A percentile compares a stretch with the other conserved stretches of the same genome.
phyloP scores from a whole-genome alignment of 2,797 vertebrate genomes.

The Lepus oiostolus region DNA sequence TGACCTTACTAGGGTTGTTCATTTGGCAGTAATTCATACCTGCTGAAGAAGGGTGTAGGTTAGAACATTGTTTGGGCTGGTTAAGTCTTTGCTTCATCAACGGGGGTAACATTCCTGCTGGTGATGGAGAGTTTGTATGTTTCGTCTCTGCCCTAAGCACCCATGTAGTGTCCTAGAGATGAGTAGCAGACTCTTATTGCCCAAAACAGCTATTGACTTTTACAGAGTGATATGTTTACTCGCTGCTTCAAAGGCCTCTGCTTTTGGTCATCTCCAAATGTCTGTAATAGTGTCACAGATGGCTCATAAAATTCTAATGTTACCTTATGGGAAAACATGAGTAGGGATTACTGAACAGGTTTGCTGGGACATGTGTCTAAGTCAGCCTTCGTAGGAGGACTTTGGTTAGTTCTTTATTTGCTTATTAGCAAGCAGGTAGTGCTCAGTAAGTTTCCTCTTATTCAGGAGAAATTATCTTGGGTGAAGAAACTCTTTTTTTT shows the following conservation, averaged over 20 bases:
- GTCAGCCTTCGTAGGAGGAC: conserved; percentile 5
- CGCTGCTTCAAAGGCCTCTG: not conserved
- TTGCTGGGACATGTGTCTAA: conserved; percentile 25
- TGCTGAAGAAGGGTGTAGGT: not conserved
- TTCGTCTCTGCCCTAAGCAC: not conserved
- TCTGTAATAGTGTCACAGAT: conserved; percentile 37
- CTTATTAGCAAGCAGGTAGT: not conserved
- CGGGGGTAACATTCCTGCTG: not conserved
- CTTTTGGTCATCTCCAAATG: conserved; percentile 41
- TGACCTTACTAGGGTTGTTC: not conserved
- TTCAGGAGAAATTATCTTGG: not conserved
- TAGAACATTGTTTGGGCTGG: not conserved
- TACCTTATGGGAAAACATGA: conserved; percentile 53
- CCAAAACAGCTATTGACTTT: conserved; percentile 34
- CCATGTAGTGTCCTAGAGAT: not conserved
- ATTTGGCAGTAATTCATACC: not conserved
- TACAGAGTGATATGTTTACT: not conserved
- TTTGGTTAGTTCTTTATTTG: not conserved
- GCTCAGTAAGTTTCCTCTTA: not conserved
- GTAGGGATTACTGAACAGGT: conserved; percentile 35
- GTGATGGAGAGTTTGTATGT: not conserved
- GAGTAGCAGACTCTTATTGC: not conserved
- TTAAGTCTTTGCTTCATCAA: not conserved
- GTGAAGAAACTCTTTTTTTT: not conserved
- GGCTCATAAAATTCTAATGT: conserved; percentile 57